phyloP scores from a whole-genome alignment of 2,113 vertebrate genomes.

The Phyllostomus hastatus region DNA sequence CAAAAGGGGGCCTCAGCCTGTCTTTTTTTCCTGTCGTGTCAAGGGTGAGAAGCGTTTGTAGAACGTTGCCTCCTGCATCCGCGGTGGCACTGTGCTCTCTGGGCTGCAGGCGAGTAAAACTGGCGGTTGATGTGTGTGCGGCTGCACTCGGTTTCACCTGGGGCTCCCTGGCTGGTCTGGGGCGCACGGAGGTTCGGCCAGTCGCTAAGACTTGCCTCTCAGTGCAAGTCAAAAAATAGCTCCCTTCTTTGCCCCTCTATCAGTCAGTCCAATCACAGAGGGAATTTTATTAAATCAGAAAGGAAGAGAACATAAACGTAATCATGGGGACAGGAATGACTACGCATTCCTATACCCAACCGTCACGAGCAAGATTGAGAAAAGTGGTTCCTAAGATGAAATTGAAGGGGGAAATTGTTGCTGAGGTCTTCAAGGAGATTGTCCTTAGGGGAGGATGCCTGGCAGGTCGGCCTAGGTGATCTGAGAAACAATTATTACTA shows the following conservation, averaged over 20 bases:
- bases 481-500: not conserved
- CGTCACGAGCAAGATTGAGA: not conserved
- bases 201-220: not conserved
- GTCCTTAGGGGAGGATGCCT: not conserved
- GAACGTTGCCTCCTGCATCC: not conserved
- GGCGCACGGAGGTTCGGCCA: not conserved
- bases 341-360: not conserved
- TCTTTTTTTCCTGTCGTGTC: not conserved
- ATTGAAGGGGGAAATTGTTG: not conserved
- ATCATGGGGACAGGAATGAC: not conserved
- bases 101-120: not conserved
- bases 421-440: not conserved
- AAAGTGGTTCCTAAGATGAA: not conserved
- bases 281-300: not conserved
- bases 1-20: not conserved
- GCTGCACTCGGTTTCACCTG: too few relatives aligned
- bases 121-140: not conserved
- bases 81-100: not conserved
- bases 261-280: not conserved
- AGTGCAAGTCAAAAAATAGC: not conserved
- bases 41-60: not conserved
- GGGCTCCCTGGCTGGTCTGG: not conserved
- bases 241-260: not conserved
- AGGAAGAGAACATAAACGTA: not conserved
- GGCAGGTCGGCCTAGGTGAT: not conserved